Conservation (phyloP, 2,113 vertebrate species). For the Sceloporus undulatus region DNA sequence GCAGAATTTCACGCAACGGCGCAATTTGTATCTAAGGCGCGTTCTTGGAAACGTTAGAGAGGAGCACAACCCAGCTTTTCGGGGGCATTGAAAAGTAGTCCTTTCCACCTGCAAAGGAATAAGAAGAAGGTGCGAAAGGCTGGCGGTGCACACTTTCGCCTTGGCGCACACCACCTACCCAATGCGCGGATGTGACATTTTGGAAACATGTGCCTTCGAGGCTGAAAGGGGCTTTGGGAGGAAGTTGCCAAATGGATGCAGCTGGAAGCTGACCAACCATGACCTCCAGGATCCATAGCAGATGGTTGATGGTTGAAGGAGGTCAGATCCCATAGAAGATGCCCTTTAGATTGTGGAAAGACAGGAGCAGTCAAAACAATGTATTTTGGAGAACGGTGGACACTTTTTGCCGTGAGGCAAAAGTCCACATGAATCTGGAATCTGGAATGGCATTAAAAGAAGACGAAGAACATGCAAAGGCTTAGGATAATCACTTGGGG, state of each 20-base stretch:
- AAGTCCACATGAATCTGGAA: not conserved
- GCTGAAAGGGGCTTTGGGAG: not conserved
- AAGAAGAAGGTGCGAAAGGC: not conserved
- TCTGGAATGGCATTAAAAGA: not conserved
- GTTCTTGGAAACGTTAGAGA: too few species aligned
- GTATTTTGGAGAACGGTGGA: not conserved
- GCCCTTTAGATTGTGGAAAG: not conserved
- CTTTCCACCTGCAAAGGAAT: not conserved
- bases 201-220: not conserved
- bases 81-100: too few species aligned
- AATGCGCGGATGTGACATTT: not conserved
- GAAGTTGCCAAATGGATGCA: fast-evolving
- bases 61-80: too few species aligned
- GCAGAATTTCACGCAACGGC: too few species aligned
- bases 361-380: not conserved
- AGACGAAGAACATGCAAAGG: not conserved
- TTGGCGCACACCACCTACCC: not conserved
- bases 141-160: not conserved
- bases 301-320: not conserved
- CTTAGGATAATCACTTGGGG: not conserved
- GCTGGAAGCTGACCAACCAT: not conserved
- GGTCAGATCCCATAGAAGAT: not conserved
- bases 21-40: too few species aligned
- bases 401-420: not conserved
- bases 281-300: not conserved